A percentile compares a stretch with the other conserved stretches of the same genome.
These are phyloP conservation scores for Crotalus tigris DNA, from an alignment of 2,113 vertebrate species.

Conservation along the genomic window DNA sequence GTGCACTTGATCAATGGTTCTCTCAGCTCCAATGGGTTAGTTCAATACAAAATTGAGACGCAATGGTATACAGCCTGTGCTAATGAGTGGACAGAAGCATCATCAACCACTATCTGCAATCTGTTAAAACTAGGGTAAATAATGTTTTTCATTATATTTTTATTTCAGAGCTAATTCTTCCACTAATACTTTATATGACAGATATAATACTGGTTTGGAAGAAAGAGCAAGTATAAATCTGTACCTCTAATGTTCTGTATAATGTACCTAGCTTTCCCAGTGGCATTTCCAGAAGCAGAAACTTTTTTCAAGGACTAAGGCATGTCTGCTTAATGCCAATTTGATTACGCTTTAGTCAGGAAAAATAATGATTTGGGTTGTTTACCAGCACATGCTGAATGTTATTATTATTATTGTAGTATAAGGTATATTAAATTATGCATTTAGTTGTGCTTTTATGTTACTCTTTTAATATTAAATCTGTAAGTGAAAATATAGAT, in stretches of 20 bases:
- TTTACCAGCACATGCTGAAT: neutral
- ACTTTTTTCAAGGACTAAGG: neutral
- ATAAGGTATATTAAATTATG: neutral
- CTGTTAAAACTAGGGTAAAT: constrained; percentile 82
- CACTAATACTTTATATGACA: neutral
- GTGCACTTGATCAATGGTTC: constrained; percentile 71
- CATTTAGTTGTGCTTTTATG: neutral
- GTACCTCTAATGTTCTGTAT: neutral
- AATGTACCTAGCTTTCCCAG: neutral
- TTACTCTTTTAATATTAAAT: neutral
- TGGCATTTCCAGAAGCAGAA: neutral
- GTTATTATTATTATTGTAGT: neutral
- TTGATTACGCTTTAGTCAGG: neutral
- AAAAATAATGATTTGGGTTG: neutral
- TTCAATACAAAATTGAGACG: constrained; percentile 66
- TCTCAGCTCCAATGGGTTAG: constrained; percentile 52
- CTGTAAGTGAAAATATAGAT: neutral
- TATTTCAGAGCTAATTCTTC: neutral
- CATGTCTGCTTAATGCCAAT: neutral
- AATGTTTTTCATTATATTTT: constrained; percentile 9
- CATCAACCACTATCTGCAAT: constrained; percentile 76
- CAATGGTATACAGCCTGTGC: constrained; percentile 66
- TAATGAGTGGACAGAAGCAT: constrained; percentile 71
- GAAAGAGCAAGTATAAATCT: neutral
- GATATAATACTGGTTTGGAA: neutral